These are phyloP conservation scores for Liasis olivaceus DNA, from an alignment of 2,797 vertebrate genomes.

Conservation along the genomic window DNA sequence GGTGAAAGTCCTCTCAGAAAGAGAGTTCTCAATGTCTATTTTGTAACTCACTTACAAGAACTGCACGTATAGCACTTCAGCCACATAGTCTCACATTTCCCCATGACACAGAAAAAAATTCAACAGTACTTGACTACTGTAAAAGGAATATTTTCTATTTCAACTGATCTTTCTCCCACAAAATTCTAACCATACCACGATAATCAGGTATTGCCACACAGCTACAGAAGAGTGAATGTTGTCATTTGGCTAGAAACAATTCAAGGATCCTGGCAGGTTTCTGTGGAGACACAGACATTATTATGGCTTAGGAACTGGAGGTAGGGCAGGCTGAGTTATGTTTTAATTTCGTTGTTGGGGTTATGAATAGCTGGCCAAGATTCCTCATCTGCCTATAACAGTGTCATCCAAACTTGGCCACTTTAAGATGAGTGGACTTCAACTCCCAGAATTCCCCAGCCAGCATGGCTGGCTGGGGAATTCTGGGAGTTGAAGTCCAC, in stretches of 20 bases:
- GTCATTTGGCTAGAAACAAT: neutral
- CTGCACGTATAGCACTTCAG: slow-evolving; percentile 49
- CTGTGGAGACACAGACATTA: neutral
- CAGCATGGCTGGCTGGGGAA: no score
- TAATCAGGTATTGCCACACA: slow-evolving; percentile 32
- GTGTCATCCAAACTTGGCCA: no score
- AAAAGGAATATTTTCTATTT: slow-evolving; percentile 59
- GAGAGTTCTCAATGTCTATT: slow-evolving; percentile 33
- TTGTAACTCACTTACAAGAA: slow-evolving; percentile 37
- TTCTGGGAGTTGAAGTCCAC: no score
- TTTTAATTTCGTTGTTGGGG: neutral
- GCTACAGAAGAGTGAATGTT: neutral
- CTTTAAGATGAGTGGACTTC: no score
- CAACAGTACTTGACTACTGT: slow-evolving; percentile 17
- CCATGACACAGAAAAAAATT: slow-evolving; percentile 42
- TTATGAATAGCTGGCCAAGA: neutral
- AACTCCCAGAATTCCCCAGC: no score
- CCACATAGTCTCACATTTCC: slow-evolving; percentile 56
- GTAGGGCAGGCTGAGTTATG: neutral
- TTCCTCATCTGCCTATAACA: neutral
- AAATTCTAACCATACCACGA: slow-evolving; percentile 33
- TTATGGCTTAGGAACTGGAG: neutral
- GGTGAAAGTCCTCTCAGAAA: neutral
- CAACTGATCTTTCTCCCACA: slow-evolving; percentile 53
- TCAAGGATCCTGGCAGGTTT: neutral